Evolutionary conservation across 2,113 vertebrate genomes (phyloP).

Genomic region (Tetraodon nigroviridis): DNA sequence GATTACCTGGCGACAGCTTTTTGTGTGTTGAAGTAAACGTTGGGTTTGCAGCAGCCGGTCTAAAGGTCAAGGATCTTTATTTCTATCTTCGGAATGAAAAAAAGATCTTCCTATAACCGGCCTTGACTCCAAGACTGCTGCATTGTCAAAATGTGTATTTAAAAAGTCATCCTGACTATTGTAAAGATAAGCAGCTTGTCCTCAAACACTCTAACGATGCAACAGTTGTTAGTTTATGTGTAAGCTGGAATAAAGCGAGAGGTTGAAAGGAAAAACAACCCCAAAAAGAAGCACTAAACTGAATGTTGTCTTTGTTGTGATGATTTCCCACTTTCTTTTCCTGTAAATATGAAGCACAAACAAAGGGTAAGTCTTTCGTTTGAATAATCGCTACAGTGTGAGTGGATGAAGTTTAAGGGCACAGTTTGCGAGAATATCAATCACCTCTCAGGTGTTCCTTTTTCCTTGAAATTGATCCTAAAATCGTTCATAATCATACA

Average conservation of each 20-base stretch:
- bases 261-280: slow-evolving; percentile 4
- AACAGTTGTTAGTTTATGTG: background rate
- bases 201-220: background rate
- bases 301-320: slow-evolving; percentile 41
- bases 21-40: background rate
- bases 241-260: background rate
- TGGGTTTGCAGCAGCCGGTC: too few relatives aligned
- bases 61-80: background rate
- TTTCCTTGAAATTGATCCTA: slow-evolving; percentile 56
- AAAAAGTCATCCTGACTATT: background rate
- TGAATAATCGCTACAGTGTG: slow-evolving; percentile 33
- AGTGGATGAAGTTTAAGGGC: slow-evolving; percentile 50
- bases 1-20: background rate
- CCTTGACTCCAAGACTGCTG: background rate
- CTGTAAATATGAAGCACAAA: slow-evolving; percentile 32
- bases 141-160: background rate
- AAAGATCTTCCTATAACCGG: background rate
- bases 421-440: slow-evolving; percentile 58
- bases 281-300: slow-evolving; percentile 15
- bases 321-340: slow-evolving; percentile 23
- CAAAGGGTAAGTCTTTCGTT: slow-evolving; percentile 44
- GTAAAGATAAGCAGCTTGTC: background rate
- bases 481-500: slow-evolving; percentile 54
- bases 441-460: slow-evolving; percentile 55
- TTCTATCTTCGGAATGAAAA: background rate